These are phyloP conservation scores for Thereva unica DNA, from an alignment of 2,888 invertebrate genomes.

Conservation along the genomic window DNA sequence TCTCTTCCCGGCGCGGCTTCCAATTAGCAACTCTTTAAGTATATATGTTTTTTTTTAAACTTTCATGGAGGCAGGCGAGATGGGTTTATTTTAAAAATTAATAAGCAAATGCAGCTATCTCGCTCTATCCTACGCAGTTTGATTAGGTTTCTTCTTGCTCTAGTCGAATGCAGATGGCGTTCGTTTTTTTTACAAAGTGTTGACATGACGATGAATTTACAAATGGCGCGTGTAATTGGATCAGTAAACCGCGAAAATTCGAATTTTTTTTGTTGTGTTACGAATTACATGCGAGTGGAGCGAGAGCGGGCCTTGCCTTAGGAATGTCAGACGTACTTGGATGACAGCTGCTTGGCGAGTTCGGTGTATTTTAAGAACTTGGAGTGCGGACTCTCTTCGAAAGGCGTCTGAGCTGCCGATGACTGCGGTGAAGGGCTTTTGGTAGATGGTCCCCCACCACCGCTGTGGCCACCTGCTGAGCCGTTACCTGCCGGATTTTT, in stretches of 20 bases:
- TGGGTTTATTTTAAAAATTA: conserved; percentile 21
- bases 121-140: conserved; percentile 7
- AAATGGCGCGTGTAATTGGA: conserved; percentile 36
- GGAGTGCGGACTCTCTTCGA: conserved; percentile 92
- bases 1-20: conserved; percentile 1
- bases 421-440: conserved; percentile 42
- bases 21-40: conserved; percentile 16
- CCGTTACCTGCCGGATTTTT: conserved; percentile 26
- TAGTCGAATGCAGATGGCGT: conserved; percentile 13
- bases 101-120: conserved; percentile 14
- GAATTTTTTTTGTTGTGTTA: conserved; percentile 15
- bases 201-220: conserved; percentile 34
- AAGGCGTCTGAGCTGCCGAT: conserved; percentile 61
- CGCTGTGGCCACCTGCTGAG: conserved; percentile 9
- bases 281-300: conserved; percentile 7
- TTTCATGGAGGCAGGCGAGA: neutral
- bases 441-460: conserved; percentile 14
- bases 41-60: neutral
- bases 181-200: conserved; percentile 5
- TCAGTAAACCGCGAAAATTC: conserved; percentile 10
- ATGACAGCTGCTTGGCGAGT: conserved; percentile 96
- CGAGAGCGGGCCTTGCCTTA: conserved; percentile 33
- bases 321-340: conserved; percentile 84
- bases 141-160: neutral
- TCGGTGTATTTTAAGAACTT: conserved; percentile 98